Base-by-base conservation (phyloP, 2,797 vertebrate genomes). In the Brachyalestes nurse region DNA sequence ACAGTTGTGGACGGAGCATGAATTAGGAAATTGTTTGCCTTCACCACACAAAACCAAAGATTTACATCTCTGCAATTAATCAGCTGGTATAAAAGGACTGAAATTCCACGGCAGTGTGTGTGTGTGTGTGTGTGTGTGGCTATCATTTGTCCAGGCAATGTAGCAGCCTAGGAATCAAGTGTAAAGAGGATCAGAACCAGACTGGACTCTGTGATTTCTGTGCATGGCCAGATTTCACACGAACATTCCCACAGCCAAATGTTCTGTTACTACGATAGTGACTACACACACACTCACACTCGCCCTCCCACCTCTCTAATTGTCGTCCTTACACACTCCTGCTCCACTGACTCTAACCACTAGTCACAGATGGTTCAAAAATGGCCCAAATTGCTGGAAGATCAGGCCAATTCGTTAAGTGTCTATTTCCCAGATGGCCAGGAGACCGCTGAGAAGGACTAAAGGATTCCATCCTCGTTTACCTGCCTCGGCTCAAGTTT, bases 291-390 rank as follows among this genome's bases (percentile, higher is more conserved):
- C 70, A 85, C 79, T 82, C 34, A 65, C 62, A 83, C 53, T 57
- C 65, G 47, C 69, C 51, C 64, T 66, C 64, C 62, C 10, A 62
- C 34, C 71, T 62, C 66, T 73, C 40, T 45, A 60, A 58, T 21
- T 73, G 71, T 47, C 75, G 78, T 75, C 21, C 69, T 75, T 57
- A 47, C 49, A 75, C 71, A 74, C 83, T 25, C 55, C 47, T 83
- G 67, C 55, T 72, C 76, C 58, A 21, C 74, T 76, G 86, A 89
- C 89, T 86, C 87, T 86, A 83, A 86, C 86, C 83, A 82, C 58
- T 80, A 86, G 72, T 80, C 80, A 82, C 89, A 86, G 88, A 87
- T 86, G 89, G 88, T 81, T 85, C 81, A 60, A 87, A 91, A 91
- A 87, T 85, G 86, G 79, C 83, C 74, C 71, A 81, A 85, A 87